Evolutionary conservation across 2,888 invertebrate genomes (phyloP), one percentile per base, ranked within the genome.

Genomic region (Formica aserva): DNA sequence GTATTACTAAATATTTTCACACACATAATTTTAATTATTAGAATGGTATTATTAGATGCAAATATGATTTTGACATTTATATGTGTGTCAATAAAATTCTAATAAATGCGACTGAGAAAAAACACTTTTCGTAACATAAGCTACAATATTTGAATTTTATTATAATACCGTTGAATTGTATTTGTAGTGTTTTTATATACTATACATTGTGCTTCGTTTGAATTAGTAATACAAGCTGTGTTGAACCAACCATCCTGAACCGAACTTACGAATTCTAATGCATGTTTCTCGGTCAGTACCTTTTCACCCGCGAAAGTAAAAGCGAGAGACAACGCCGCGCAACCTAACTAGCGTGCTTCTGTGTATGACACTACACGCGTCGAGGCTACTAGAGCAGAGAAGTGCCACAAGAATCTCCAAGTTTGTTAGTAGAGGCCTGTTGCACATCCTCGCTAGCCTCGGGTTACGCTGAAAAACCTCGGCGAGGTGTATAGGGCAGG

Each of bases 351-450:
- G 94, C 93, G 82, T 94, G 91, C 94, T 94, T 92, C 85, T 92
- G 91, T 94, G 93, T 94, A 94, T 93, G 94, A 92, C 93, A 94
- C 94, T 94, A 94, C 92, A 94, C 91, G 90, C 89, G 93, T 92
- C 91, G 92, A 94, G 93, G 91, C 94, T 94, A 94, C 94, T 94
- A 93, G 92, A 94, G 89, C 85, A 72, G 45, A 72, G 45, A 62
- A 80, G 94, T 93, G 87, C 93, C 93, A 91, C 86, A 89, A 90
- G 92, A 93, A 90, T 93, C 92, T 90, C 90, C 85, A 87, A 88
- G 93, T 93, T 94, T 94, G 93, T 94, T 93, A 94, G 92, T 89
- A 90, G 92, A 93, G 92, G 94, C 94, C 94, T 94, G 94, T 94
- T 94, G 94, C 94, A 52, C 52, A 92, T 93, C 92, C 91, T 92